Conservation (phyloP, 2,797 vertebrate species). For the Lepilemur ruficaudatus region DNA sequence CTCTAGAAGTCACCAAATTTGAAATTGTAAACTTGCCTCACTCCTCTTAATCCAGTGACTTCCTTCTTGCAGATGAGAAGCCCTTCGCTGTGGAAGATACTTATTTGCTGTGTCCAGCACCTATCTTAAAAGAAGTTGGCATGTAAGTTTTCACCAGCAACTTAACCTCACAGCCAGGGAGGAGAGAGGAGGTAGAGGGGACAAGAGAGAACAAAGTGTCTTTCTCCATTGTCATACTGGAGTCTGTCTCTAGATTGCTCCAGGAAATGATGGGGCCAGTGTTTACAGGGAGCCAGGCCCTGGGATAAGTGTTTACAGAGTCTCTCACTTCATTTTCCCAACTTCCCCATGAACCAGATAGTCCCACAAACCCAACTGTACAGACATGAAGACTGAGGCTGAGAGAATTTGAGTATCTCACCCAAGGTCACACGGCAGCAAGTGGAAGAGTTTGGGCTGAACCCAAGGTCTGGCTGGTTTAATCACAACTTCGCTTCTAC, state of each 20-base stretch:
- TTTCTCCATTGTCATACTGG: background rate
- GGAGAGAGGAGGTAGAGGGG: background rate
- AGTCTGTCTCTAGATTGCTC: background rate
- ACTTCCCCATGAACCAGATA: background rate
- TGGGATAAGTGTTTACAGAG: background rate
- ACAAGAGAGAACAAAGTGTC: background rate
- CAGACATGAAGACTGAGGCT: background rate
- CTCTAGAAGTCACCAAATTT: background rate
- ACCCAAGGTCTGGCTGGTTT: background rate
- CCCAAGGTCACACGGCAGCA: background rate
- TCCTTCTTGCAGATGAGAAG: slow-evolving; percentile 90
- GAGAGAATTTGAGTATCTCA: background rate
- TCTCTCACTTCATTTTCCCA: background rate
- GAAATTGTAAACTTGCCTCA: background rate
- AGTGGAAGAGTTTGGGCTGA: background rate
- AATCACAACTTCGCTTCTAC: slow-evolving; percentile 34
- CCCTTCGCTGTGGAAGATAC: slow-evolving; percentile 96
- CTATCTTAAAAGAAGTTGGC: slow-evolving; percentile 94
- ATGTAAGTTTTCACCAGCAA: slow-evolving; percentile 88
- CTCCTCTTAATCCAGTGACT: slow-evolving; percentile 7
- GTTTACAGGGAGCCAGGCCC: background rate
- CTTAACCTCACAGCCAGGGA: background rate
- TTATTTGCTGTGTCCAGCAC: slow-evolving; percentile 96
- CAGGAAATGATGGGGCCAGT: background rate
- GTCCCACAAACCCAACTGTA: background rate